These are phyloP conservation scores for Cephus runcator DNA, from an alignment of 2,888 invertebrate species.

Conservation along the genomic window DNA sequence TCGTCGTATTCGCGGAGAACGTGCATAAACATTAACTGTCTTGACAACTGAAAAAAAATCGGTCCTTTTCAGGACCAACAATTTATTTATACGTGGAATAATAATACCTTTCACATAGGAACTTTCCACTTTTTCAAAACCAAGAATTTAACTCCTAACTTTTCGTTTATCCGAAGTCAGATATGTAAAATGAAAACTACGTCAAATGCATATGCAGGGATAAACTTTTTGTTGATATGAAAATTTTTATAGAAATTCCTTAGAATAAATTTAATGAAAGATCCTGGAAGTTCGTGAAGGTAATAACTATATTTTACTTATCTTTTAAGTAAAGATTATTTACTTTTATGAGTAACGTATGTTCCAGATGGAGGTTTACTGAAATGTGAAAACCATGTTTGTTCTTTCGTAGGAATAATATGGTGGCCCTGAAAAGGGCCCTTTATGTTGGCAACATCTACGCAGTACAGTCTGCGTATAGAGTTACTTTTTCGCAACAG, in stretches of 20 bases:
- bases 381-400: neutral
- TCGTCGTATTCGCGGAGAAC: constrained; percentile 41
- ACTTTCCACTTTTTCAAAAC: neutral
- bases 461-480: neutral
- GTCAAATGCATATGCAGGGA: neutral
- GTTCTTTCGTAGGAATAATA: constrained; percentile 1
- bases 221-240: too few relatives aligned
- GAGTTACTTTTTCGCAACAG: constrained; percentile 34
- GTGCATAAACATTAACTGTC: constrained; percentile 39
- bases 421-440: constrained; percentile 48
- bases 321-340: neutral
- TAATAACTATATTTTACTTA: neutral
- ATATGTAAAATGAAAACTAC: neutral
- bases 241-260: too few relatives aligned
- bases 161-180: neutral
- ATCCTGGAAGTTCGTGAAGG: neutral
- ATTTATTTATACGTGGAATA: neutral
- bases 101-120: neutral
- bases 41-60: constrained; percentile 15
- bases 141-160: neutral
- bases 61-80: constrained; percentile 28
- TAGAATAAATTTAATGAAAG: neutral
- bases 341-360: neutral
- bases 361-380: neutral
- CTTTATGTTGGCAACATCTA: constrained; percentile 16